Evolutionary conservation across 1,140 invertebrate genomes (phyloP).

Genomic region (Sarcophaga peregrina): DNA sequence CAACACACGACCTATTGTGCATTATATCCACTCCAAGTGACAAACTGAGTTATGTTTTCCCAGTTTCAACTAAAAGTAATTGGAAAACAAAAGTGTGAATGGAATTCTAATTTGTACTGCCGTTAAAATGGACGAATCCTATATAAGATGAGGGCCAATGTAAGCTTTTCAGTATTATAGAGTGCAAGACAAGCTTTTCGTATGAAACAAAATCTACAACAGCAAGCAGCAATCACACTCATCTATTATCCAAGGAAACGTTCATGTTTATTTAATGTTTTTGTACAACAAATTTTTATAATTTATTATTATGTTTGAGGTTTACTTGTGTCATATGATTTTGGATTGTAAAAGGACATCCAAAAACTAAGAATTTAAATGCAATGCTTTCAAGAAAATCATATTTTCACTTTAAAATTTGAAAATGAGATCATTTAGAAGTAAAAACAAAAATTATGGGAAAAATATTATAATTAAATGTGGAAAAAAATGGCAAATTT

Average conservation of each 20-base stretch:
- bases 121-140: too few species aligned
- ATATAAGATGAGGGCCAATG: too few species aligned
- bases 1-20: too few species aligned
- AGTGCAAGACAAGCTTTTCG: too few species aligned
- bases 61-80: too few species aligned
- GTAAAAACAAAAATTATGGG: slow-evolving; percentile 16
- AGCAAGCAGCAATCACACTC: neutral
- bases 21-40: too few species aligned
- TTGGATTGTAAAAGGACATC: neutral
- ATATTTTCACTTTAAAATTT: neutral
- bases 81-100: too few species aligned
- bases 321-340: neutral
- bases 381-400: too few species aligned
- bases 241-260: neutral
- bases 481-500: slow-evolving; percentile 21
- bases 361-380: neutral
- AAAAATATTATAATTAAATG: slow-evolving; percentile 31
- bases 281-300: slow-evolving; percentile 11
- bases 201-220: neutral
- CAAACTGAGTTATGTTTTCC: too few species aligned
- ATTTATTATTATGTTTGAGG: slow-evolving; percentile 4
- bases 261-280: slow-evolving; percentile 11
- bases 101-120: too few species aligned
- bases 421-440: slow-evolving; percentile 5
- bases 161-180: too few species aligned